phyloP scores from a whole-genome alignment of 2,113 vertebrate genomes.

The Bubo scandiacus region DNA sequence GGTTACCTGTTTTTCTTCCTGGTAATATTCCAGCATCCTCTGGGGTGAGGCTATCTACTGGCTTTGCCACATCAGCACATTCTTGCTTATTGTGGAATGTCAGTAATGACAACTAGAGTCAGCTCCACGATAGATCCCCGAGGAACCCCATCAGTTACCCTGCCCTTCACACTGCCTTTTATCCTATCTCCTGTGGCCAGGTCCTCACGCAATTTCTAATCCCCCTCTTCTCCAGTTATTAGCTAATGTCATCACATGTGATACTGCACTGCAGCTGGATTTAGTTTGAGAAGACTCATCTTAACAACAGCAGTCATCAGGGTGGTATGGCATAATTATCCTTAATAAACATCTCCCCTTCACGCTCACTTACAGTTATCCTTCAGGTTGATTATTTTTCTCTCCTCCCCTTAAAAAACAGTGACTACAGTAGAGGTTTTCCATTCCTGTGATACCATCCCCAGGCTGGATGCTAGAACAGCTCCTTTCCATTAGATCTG shows the following conservation, averaged over 20 bases:
- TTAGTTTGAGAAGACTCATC: background rate
- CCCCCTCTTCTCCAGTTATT: background rate
- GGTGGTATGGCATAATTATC: background rate
- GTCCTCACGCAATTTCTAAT: background rate
- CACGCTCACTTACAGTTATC: background rate
- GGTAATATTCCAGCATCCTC: background rate
- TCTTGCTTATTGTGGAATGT: background rate
- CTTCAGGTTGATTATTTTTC: background rate
- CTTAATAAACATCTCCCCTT: background rate
- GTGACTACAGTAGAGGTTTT: background rate
- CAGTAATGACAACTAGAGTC: background rate
- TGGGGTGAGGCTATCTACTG: background rate
- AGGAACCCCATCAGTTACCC: background rate
- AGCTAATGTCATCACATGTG: background rate
- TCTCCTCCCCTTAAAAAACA: background rate
- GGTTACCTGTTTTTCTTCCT: background rate
- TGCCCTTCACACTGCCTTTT: background rate
- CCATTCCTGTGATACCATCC: rapidly evolving
- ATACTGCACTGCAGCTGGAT: background rate
- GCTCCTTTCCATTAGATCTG: background rate
- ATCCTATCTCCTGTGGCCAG: background rate
- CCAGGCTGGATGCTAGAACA: background rate
- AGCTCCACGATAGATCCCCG: rapidly evolving
- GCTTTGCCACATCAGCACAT: background rate
- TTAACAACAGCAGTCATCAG: background rate